Percentiles rank a stretch among this genome's conserved stretches.
Evolutionary conservation across 2,797 vertebrate species (phyloP).

Genomic region (Sphenodon punctatus): DNA sequence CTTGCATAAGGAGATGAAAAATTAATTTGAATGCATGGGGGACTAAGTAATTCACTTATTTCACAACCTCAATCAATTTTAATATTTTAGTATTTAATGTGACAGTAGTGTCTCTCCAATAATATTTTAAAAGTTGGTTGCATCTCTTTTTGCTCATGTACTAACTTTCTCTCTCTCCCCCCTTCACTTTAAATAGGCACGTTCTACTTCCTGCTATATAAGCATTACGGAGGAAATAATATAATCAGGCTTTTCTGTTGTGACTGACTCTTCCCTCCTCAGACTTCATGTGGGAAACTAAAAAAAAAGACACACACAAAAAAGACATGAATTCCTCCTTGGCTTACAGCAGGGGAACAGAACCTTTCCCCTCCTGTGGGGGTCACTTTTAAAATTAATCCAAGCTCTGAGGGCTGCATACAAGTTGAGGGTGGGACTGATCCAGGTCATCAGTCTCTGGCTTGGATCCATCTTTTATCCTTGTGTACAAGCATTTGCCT

Average conservation of each 20-base stretch:
- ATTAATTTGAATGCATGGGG: constrained; percentile 76
- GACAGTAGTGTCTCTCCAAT: constrained; percentile 46
- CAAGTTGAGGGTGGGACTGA: too few relatives aligned
- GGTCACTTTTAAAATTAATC: too few relatives aligned
- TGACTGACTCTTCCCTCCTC: neutral
- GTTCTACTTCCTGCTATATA: constrained; percentile 6
- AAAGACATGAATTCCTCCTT: too few relatives aligned
- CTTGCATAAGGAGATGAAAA: constrained; percentile 76
- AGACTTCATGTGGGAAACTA: neutral
- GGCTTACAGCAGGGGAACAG: too few relatives aligned
- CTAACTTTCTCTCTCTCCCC: neutral
- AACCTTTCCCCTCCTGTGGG: too few relatives aligned
- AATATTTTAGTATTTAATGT: constrained; percentile 76
- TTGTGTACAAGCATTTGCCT: too few relatives aligned
- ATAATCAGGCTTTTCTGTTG: neutral
- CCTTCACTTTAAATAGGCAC: neutral
- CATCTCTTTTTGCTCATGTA: constrained; percentile 44
- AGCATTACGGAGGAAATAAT: neutral
- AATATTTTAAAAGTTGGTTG: constrained; percentile 62
- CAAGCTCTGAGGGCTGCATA: too few relatives aligned
- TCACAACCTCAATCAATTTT: constrained; percentile 76
- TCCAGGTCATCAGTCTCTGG: too few relatives aligned
- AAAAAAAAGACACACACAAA: too few relatives aligned
- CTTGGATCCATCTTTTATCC: too few relatives aligned
- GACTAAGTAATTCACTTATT: constrained; percentile 73